phyloP scores from a whole-genome alignment of 53 echinoderm and acorn worm genomes.

The Actinopyga echinites region DNA sequence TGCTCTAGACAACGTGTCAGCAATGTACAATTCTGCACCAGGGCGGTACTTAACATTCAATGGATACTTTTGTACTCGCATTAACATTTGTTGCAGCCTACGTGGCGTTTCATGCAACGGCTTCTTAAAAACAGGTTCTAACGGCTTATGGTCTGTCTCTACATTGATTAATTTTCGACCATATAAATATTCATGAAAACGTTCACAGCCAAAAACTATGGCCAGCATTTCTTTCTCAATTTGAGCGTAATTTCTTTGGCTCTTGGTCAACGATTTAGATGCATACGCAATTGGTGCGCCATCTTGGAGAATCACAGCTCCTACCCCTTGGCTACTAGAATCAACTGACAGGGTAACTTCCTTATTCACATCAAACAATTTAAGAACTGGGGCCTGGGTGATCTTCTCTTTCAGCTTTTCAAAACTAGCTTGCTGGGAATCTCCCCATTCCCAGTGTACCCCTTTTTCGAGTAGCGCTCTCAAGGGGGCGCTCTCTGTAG shows the following conservation, averaged over 20 bases:
- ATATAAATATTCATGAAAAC: constrained; percentile 57
- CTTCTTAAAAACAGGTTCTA: constrained; percentile 47
- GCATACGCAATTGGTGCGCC: constrained; percentile 31
- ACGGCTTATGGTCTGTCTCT: constrained; percentile 14
- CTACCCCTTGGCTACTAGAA: background rate
- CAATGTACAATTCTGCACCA: constrained; percentile 45
- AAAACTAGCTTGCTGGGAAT: background rate
- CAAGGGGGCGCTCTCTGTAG: background rate
- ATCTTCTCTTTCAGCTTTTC: background rate
- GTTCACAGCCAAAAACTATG: constrained; percentile 52
- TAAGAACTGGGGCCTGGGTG: background rate
- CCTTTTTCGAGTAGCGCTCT: background rate
- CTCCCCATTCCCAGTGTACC: constrained; percentile 26
- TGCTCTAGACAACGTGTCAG: constrained; percentile 37
- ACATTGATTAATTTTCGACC: constrained; percentile 26
- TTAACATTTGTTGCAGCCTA: constrained; percentile 57
- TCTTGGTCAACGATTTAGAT: constrained; percentile 27
- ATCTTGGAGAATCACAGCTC: constrained; percentile 31
- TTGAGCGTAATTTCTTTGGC: constrained; percentile 46
- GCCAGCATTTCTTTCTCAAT: constrained; percentile 56
- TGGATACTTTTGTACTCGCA: constrained; percentile 53
- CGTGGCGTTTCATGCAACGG: constrained; percentile 40
- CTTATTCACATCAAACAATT: background rate
- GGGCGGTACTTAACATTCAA: constrained; percentile 40
- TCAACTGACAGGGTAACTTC: constrained; percentile 4